Evolutionary conservation across 1,140 invertebrate species (phyloP).

Genomic region (Goniozus legneri): DNA sequence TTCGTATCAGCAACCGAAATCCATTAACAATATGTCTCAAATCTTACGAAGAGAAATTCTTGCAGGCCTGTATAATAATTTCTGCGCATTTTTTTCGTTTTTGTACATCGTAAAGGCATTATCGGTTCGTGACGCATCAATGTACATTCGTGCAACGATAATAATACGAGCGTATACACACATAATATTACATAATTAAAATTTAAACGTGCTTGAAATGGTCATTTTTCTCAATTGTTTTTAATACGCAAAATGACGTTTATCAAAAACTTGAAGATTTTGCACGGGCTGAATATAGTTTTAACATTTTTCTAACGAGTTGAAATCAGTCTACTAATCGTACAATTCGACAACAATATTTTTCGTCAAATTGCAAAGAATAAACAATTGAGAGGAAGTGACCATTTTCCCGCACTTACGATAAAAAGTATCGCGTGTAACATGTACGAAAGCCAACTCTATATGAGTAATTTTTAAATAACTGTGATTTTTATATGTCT

Average conservation of each 20-base stretch:
- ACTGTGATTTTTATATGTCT: no score
- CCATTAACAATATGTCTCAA: conserved; percentile 1
- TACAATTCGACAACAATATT: no score
- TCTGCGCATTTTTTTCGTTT: conserved; percentile 2
- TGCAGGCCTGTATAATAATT: background rate
- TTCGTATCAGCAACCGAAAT: conserved; percentile 5
- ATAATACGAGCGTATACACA: conserved; percentile 7
- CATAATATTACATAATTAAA: conserved; percentile 4
- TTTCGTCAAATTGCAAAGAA: no score
- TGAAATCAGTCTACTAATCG: no score
- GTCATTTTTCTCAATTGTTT: conserved; percentile 1
- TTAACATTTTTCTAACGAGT: background rate
- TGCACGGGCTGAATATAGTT: no score
- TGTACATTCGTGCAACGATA: conserved; percentile 3
- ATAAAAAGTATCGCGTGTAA: no score
- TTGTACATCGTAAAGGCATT: conserved; percentile 20
- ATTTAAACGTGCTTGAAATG: background rate
- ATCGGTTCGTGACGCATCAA: conserved; percentile 6
- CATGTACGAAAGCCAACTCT: no score
- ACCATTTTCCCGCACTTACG: no score
- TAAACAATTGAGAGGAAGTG: no score
- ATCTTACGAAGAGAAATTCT: background rate
- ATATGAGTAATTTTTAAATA: no score
- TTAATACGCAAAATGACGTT: background rate
- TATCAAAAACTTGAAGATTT: background rate